Base-by-base conservation (phyloP, 2,888 invertebrate species). In the Leucozona laternaria region DNA sequence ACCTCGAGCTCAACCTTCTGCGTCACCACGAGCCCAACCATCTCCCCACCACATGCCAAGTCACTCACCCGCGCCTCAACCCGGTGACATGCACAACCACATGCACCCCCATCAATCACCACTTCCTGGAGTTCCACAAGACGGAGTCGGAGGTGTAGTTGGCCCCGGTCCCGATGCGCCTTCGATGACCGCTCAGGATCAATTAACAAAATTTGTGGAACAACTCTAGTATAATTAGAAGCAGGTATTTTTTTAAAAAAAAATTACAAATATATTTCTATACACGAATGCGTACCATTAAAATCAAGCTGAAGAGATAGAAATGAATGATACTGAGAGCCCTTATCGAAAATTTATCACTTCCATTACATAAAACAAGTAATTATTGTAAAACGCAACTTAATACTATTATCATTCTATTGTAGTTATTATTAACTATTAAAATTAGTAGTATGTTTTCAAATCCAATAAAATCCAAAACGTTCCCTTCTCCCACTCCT, bases 181-280 rank as follows among this genome's bases (percentile, higher is more conserved):
- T 89, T 95, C 96, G 84, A 95, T 97, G 94, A 97, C 97, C 90
- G 97, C 97, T 91, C 97, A 97, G 94, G 98, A 98, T 95, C 97
- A 98, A 94, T 95, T 98, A 92, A 96, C 97, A 90, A 98, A 98
- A 94, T 98, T 97, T 94, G 98, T 98, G 92, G 98, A 98, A 94
- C 96, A 97, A 94, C 97, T 97, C 95, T 97, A 97, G 97, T 97
- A 92, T 88, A 92, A 90, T 90, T 90, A 90, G 81, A 72, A 75
- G 70, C 82, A 86, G 86, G 71, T 86, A 82, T 82, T 86, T 86
- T 86, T 86, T 58, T 81, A 81, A 81, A 62, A 77, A 77, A 77
- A 50, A 34, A 45, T n/a, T 31, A 37, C 45, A 45, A 53, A 79
- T 77, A 82, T 81, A 86, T 81, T 86, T 78, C 85, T 78, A 80